Evolutionary conservation across 2,888 invertebrate genomes (phyloP), one percentile per base, ranked within the genome.

Genomic region (Galeruca laticollis): DNA sequence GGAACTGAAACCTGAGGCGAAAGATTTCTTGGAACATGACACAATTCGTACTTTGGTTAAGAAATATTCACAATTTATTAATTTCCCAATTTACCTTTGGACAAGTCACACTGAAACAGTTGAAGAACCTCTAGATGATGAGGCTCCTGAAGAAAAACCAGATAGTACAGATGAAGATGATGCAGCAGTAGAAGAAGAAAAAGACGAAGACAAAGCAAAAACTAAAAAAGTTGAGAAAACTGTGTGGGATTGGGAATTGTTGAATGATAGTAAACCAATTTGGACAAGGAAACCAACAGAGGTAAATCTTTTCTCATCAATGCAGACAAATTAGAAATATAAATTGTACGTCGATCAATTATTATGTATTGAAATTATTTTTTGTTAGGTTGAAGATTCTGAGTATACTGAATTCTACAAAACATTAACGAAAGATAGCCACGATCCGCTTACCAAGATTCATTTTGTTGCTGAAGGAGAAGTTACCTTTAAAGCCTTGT

Each of bases 1-100:
- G 78, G 92, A 96, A 83, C 87, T 99, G 86, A 99, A 99, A 87
- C 96, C 99, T 79, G 99, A 99, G 88, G 98, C 99, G 26, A 90
- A 92, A 76, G 99, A 99, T 87, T 99, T 95, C 89, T 87, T 99
- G 81, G 98, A 99, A 86, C 90, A 94, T 75, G 94, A 95, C 82
- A 97, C 97, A 0, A 90, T 99, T 77, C 93, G 93, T 80, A 92
- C 92, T 79, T 89, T 99, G 71, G 94, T 99, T 73, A 94, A 94
- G 87, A 99, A 99, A 86, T 99, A 99, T 87, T 98, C 98, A 5
- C 99, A 99, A 88, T 99, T 99, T 87, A 99, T 99, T 85, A 99
- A 98, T 87, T 99, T 99, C 90, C 96, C 97, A 72, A 99, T 99
- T 84, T 94, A 94, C 86, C 87, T 99, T 85, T 99, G 98, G 98